A percentile compares a stretch with the other conserved stretches of the same genome.
phyloP scores from a whole-genome alignment of 2,888 invertebrate genomes.

The Ectropis crepuscularia region DNA sequence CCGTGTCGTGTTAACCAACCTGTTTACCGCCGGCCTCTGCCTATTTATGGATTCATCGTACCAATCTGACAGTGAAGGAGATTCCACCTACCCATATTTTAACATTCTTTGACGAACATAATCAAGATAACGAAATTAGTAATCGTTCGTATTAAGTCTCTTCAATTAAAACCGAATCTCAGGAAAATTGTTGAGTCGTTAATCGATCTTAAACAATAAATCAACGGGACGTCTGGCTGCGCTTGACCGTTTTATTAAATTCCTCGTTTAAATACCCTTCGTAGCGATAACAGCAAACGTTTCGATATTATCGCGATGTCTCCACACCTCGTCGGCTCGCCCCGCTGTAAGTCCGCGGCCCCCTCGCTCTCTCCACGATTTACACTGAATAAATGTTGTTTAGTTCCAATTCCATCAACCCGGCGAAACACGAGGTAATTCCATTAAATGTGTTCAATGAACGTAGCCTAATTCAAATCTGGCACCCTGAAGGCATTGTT shows the following conservation, averaged over 20 bases:
- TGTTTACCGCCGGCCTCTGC: conserved; percentile 12
- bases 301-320: conserved; percentile 75
- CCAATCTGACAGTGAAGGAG: conserved; percentile 10
- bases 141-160: background rate
- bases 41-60: conserved; percentile 11
- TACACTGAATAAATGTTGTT: conserved; percentile 31
- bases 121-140: conserved; percentile 1
- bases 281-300: conserved; percentile 66
- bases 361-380: conserved; percentile 37
- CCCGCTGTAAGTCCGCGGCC: conserved; percentile 59
- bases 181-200: conserved; percentile 1
- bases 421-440: conserved; percentile 1
- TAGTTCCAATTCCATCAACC: conserved; percentile 20
- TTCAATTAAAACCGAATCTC: conserved; percentile 10
- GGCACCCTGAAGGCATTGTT: background rate
- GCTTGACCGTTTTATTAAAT: conserved; percentile 74
- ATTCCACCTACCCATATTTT: background rate
- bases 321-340: conserved; percentile 71
- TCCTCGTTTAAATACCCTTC: conserved; percentile 70
- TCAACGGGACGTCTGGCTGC: conserved; percentile 54
- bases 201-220: conserved; percentile 54
- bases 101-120: background rate
- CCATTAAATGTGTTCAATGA: conserved; percentile 2
- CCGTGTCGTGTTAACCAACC: conserved; percentile 32
- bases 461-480: background rate